These are phyloP conservation scores for Diglossa brunneiventris DNA, from an alignment of 2,113 vertebrate species.

Conservation along the genomic window DNA sequence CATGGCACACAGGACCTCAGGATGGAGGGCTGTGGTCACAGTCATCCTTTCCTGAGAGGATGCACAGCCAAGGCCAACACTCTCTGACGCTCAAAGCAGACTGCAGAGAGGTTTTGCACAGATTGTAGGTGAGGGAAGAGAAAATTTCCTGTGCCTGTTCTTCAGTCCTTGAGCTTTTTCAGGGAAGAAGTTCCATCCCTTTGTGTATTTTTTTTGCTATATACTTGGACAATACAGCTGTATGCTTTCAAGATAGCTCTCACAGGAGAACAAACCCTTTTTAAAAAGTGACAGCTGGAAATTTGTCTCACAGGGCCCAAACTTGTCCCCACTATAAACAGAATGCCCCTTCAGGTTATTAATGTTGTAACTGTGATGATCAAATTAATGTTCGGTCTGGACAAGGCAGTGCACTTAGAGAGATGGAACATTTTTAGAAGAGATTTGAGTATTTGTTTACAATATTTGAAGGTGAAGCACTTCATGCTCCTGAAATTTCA, in stretches of 20 bases:
- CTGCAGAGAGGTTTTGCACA: background rate
- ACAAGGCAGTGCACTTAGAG: background rate
- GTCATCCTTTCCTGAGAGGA: background rate
- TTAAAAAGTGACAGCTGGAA: background rate
- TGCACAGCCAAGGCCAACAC: background rate
- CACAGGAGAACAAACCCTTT: background rate
- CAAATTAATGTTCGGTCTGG: background rate
- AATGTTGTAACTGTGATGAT: background rate
- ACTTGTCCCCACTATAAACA: background rate
- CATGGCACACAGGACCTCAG: background rate
- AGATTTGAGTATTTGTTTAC: background rate
- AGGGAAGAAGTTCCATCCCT: background rate
- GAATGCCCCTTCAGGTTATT: background rate
- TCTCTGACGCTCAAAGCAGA: background rate
- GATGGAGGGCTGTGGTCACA: background rate
- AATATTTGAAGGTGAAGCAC: background rate
- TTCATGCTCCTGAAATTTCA: background rate
- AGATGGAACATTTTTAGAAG: background rate
- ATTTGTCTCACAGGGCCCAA: accelerated
- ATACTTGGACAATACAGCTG: background rate
- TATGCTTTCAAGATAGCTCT: background rate
- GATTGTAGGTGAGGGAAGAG: background rate
- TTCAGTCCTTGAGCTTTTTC: background rate
- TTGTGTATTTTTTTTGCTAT: background rate
- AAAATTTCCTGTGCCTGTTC: background rate